Conservation (phyloP, 2,888 invertebrate species). For the Calameuta filiformis region DNA sequence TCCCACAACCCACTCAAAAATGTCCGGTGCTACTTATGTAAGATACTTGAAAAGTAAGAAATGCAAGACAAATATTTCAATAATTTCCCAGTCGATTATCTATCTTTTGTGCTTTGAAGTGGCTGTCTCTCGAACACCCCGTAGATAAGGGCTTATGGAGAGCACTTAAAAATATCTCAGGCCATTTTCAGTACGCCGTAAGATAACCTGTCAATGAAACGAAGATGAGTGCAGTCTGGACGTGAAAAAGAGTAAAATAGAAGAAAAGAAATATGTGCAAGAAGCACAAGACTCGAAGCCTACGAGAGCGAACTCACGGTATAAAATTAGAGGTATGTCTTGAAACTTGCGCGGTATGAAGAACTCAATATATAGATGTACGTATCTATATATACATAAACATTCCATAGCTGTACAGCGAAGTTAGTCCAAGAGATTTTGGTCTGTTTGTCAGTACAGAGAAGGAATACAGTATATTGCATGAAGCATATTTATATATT, state of each 20-base stretch:
- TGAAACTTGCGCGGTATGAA: neutral
- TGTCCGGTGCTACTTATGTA: neutral
- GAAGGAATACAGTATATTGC: neutral
- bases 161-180: conserved; percentile 2
- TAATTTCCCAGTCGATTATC: neutral
- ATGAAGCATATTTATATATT: neutral
- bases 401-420: neutral
- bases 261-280: neutral
- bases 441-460: neutral
- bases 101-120: neutral
- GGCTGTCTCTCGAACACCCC: neutral
- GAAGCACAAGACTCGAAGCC: neutral
- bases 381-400: neutral
- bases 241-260: neutral
- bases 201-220: neutral
- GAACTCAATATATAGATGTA: neutral
- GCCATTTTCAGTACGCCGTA: neutral
- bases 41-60: neutral
- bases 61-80: neutral
- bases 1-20: neutral
- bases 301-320: neutral
- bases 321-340: neutral
- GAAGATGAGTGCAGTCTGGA: conserved; percentile 1
- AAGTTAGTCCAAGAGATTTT: neutral
- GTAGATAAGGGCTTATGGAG: neutral